Base-by-base conservation (phyloP, 2,888 invertebrate species). In the Altica lythri region DNA sequence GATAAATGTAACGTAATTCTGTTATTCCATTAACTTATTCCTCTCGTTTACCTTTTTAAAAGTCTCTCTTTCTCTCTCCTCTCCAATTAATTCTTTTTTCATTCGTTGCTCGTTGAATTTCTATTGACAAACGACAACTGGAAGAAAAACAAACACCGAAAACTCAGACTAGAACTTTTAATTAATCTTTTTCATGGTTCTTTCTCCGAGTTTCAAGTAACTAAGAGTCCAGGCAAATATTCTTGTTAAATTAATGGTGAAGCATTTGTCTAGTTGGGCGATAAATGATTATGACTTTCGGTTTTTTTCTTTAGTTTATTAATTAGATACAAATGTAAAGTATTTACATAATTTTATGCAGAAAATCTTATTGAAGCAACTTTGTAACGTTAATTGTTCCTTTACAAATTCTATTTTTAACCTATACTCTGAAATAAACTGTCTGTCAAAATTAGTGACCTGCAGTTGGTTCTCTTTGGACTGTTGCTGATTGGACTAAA, bases 41-140 rank as follows among this genome's bases (percentile, higher is more conserved):
- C 22, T 40, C 9, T 13, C 40, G 40, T 40, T 40, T 40, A 40
- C 22, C 40, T 40, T 46, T 35, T 35, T 35, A 34, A 32, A 35
- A 25, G n/a, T n/a, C n/a, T n/a, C n/a, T n/a, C n/a, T n/a, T n/a
- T 35, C 35, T 12, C 29, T 44, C 30, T 45, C 13, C 19, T 40
- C 40, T 10, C 22, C 30, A 46, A 46, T 46, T 46, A 35, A 46
- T 46, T 34, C 25, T 46, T 46, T 46, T 46, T 45, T 13, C 35
- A 10, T 45, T 16, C 13, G 30, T 18, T 12, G 30, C 45, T 25
- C 45, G 40, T 25, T 5, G 25, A 46, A 46, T 46, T 46, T 34
- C 40, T 46, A 46, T 46, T 46, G 46, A 46, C 46, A 46, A 35
- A 27, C 35, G 35, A 35, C 46, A 46, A 25, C 35, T 35, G 25